phyloP scores from a whole-genome alignment of 1,140 invertebrate genomes.

The Odontomachus brunneus region DNA sequence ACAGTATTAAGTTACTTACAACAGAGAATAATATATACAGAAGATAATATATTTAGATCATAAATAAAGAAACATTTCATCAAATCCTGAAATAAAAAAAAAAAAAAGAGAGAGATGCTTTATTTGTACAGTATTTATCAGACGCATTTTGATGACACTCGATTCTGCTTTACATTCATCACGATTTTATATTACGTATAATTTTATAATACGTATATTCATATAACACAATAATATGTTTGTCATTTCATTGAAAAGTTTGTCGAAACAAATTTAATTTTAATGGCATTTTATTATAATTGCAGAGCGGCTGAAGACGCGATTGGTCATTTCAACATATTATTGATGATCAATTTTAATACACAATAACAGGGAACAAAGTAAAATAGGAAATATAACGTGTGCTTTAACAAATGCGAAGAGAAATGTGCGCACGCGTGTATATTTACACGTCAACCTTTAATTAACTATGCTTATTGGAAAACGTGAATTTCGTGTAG shows the following conservation, averaged over 20 bases:
- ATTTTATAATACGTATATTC: neutral
- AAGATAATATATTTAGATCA: too few relatives aligned
- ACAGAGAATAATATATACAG: too few relatives aligned
- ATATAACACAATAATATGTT: neutral
- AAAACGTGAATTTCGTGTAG: conserved; percentile 16
- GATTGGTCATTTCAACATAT: neutral
- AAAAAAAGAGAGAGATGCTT: too few relatives aligned
- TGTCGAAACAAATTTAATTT: conserved; percentile 3
- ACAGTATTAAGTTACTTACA: too few relatives aligned
- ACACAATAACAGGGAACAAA: neutral
- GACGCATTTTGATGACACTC: neutral
- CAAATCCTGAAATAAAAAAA: too few relatives aligned
- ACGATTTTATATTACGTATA: neutral
- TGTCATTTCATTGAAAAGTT: conserved; percentile 8
- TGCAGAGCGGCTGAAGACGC: neutral
- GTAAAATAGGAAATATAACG: conserved; percentile 2
- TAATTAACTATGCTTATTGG: conserved; percentile 36
- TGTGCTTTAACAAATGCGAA: conserved; percentile 9
- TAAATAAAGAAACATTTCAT: too few relatives aligned
- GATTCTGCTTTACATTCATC: neutral
- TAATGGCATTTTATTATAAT: conserved; percentile 28
- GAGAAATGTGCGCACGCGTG: neutral
- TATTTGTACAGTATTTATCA: too few relatives aligned
- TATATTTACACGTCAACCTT: conserved; percentile 8
- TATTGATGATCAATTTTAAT: conserved; percentile 17